A percentile compares a stretch with the other conserved stretches of the same genome.
Evolutionary conservation across 2,113 vertebrate species (phyloP).

Genomic region (Varanus salvator): DNA sequence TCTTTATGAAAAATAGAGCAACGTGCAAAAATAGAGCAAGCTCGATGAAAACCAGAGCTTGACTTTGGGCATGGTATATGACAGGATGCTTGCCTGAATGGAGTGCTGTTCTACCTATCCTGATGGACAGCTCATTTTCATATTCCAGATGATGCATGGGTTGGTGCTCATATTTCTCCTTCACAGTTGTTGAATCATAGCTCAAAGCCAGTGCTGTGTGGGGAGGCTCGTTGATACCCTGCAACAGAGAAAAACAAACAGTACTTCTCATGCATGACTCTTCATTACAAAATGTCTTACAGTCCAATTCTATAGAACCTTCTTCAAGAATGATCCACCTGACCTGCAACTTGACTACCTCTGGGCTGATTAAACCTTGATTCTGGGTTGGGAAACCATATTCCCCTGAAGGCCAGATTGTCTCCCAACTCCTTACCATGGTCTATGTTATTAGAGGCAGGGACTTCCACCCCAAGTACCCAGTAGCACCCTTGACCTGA

Average conservation of each 20-base stretch:
- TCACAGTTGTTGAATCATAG: constrained; percentile 70
- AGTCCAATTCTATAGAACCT: not conserved
- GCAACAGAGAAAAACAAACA: constrained; percentile 59
- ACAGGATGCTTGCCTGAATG: constrained; percentile 92
- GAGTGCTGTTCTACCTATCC: constrained; percentile 92
- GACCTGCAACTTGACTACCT: not conserved
- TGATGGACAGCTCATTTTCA: constrained; percentile 85
- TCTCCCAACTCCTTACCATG: too few relatives aligned
- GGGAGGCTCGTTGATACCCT: constrained; percentile 83
- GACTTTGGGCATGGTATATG: constrained; percentile 75
- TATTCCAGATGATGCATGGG: constrained; percentile 27
- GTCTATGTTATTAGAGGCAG: too few relatives aligned
- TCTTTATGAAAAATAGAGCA: too few relatives aligned
- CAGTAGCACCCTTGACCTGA: too few relatives aligned
- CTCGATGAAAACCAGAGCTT: not conserved
- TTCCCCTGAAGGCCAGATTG: too few relatives aligned
- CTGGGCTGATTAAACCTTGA: not conserved
- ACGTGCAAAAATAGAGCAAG: too few relatives aligned
- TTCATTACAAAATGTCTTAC: not conserved
- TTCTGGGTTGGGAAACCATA: not conserved
- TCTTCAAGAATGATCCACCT: not conserved
- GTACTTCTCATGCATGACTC: not conserved
- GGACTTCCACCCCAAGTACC: too few relatives aligned
- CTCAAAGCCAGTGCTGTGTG: constrained; percentile 79
- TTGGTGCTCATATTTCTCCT: constrained; percentile 77